Evolutionary conservation across 92 coral and sea anemone genomes (phyloP), one percentile per base, ranked within the genome.

Genomic region (Actinostola sp.): DNA sequence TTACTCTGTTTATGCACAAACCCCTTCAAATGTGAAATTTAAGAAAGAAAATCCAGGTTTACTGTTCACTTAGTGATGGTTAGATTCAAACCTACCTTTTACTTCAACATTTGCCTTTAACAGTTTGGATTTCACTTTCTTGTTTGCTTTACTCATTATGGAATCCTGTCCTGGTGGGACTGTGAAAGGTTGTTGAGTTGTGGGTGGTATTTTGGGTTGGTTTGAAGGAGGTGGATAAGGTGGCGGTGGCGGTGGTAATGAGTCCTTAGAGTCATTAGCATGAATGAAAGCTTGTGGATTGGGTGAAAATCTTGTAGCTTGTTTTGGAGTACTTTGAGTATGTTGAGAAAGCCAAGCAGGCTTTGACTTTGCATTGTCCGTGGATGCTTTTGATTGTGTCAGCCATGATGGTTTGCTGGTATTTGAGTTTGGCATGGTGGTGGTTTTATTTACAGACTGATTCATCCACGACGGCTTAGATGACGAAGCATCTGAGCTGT

Each of bases 241-340:
- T 29, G 74, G 74, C 0, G 74, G 74, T 19, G 74, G 74, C 1
- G 74, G 74, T 15, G 74, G 74, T 50, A 45, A 39, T 8, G 74
- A 68, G 6, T 68, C 61, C 7, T 24, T n/a, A 16, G 27, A 20
- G 9, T 16, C n/a, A n/a, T n/a, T n/a, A n/a, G n/a, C n/a, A n/a
- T 43, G 11, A 17, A 17, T 11, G 11, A 43, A 17, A 43, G 50
- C 50, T 43, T 43, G 50, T 17, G n/a, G n/a, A n/a, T n/a, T n/a
- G n/a, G 28, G 24, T 24, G 57, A 24, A 51, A 7, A 16, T 51
- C n/a, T n/a, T 51, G 57, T n/a, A n/a, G n/a, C n/a, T n/a, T n/a
- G n/a, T n/a, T n/a, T n/a, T n/a, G n/a, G n/a, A n/a, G 29, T 57
- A 57, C 33, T 57, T 2, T 13, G 24, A 14, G 73, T 23, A 8